Evolutionary conservation across 2,888 invertebrate genomes (phyloP), one percentile per base, ranked within the genome.

Genomic region (Galerucella nymphaeae): DNA sequence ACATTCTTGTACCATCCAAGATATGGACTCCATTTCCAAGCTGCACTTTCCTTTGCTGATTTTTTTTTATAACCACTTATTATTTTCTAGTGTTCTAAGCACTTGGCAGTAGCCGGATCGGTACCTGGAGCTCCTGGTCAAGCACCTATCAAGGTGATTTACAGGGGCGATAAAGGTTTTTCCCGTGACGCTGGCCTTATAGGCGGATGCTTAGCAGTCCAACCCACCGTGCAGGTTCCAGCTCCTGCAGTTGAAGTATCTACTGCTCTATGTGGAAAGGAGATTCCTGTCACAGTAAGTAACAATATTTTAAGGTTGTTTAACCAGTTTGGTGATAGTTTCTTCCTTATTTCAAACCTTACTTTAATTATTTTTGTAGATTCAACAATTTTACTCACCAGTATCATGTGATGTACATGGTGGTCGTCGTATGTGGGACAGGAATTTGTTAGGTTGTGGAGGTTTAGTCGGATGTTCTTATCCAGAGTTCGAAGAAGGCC

Each of bases 81-180:
- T 16, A 8, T 16, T 53, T 81, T 83, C 68, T 73, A 86, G 85
- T 86, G 86, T 74, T 83, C 83, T 64, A 84, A 83, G 75, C 78
- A 85, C 72, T 73, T 86, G 38, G 76, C 78, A 23, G 81, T 85
- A 1, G 70, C 72, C n/a, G 77, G 78, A 0, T 66, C 73, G 48
- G 66, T 74, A n/a, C 66, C 77, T 8, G 78, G 83, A 6, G 83
- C 83, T 6, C 81, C 81, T 23, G 81, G 72, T 13, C 66, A 82
- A 14, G 68, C 79, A 14, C 82, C 84, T 1, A 73, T 82, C 13
- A 83, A 84, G 70, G 77, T 86, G 1, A 83, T 86, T 18, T 83
- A 81, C 75, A 83, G 81, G 73, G 80, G 74, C 63, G 77, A 71
- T 53, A 74, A 38, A 45, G 83, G 81, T 14, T 85, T 85, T 68